phyloP scores from a whole-genome alignment of 1,140 invertebrate genomes.

The Macrobrachium nipponense region DNA sequence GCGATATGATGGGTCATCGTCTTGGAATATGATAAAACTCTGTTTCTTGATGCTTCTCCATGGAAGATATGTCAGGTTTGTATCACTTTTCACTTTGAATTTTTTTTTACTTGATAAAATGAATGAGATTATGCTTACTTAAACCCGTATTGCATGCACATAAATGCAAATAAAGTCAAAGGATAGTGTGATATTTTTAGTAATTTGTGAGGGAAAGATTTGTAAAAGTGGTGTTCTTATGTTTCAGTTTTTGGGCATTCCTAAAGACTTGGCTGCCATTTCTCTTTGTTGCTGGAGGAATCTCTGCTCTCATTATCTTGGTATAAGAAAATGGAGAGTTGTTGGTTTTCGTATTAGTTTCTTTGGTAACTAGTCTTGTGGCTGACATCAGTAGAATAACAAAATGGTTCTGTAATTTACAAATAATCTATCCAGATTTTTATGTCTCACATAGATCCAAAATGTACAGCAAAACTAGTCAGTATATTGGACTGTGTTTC shows the following conservation, averaged over 20 bases:
- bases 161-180: no score
- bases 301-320: conserved; percentile 65
- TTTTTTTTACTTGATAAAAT: conserved; percentile 16
- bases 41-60: conserved; percentile 82
- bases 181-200: no score
- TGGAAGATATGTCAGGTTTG: conserved; percentile 87
- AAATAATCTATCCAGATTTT: neutral
- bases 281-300: conserved; percentile 73
- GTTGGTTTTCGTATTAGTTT: no score
- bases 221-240: conserved; percentile 61
- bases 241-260: conserved; percentile 78
- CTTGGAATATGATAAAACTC: conserved; percentile 95
- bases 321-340: conserved; percentile 18
- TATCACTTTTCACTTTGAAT: conserved; percentile 1
- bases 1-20: conserved; percentile 81
- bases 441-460: neutral
- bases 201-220: conserved; percentile 6
- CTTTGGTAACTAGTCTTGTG: no score
- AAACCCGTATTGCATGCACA: conserved; percentile 1
- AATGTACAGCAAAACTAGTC: no score
- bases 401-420: no score
- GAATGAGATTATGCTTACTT: neutral
- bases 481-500: no score
- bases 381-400: no score
- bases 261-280: conserved; percentile 93